A percentile compares a stretch with the other conserved stretches of the same genome.
These are phyloP conservation scores for Arizona elegans DNA, from an alignment of 2,113 vertebrate species.

Conservation along the genomic window DNA sequence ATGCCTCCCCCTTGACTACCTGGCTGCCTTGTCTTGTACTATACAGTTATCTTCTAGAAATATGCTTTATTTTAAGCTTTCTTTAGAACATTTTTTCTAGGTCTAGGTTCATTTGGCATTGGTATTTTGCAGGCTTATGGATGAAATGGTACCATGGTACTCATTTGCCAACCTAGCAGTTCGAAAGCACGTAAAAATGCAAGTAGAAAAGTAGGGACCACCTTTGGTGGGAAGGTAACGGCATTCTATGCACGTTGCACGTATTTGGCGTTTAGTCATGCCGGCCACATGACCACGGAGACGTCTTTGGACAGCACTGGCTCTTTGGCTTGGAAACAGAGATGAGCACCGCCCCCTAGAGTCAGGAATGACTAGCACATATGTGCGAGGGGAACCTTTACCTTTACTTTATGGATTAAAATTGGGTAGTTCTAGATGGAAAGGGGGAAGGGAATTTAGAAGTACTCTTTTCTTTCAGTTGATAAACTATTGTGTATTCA, in stretches of 20 bases:
- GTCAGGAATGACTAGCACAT: no score
- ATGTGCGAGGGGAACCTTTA: no score
- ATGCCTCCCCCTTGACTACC: constrained; percentile 62
- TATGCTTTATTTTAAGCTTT: not conserved
- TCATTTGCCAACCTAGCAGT: no score
- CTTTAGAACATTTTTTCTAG: not conserved
- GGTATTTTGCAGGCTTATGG: not conserved
- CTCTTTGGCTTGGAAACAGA: no score
- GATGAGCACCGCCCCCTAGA: no score
- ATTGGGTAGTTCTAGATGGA: not conserved
- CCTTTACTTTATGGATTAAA: not conserved
- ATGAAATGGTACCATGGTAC: not conserved
- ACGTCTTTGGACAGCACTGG: no score
- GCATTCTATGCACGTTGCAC: no score
- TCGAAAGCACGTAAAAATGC: no score
- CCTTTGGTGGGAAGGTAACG: no score
- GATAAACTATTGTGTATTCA: not conserved
- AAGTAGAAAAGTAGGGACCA: no score
- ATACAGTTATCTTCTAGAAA: not conserved
- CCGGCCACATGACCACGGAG: no score
- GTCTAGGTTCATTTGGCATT: not conserved
- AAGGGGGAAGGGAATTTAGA: not conserved
- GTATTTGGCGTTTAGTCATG: no score
- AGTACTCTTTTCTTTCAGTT: not conserved
- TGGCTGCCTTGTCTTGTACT: constrained; percentile 9